Evolutionary conservation across 2,888 invertebrate species (phyloP), one percentile per base, ranked within the genome.

Genomic region (Ganaspis brasiliensis): DNA sequence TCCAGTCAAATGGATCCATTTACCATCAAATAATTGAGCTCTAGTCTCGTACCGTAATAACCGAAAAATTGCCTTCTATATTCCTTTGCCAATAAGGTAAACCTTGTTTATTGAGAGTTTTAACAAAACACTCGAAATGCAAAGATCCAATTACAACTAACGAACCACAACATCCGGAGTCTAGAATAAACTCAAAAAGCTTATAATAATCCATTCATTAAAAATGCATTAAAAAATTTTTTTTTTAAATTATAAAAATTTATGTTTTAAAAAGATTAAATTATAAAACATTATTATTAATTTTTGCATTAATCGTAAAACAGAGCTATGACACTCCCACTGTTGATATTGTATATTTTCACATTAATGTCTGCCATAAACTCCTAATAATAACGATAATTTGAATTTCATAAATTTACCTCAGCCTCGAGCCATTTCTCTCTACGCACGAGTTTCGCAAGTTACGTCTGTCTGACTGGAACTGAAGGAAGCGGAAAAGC

Each of bases 361-460:
- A 75, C 79, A 75, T 81, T 85, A 81, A 85, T 77, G 82, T 73
- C 78, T 75, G 59, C 79, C 81, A 79, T 86, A 85, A 86, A 86
- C 80, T 83, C 81, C 73, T 57, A 63, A 76, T 86, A 86, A 85
- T 85, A 84, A 84, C 80, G 85, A 85, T 85, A 81, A 85, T 86
- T 82, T 81, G 79, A 81, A 82, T 83, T 83, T 83, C 85, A 82
- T 85, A 82, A 82, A 82, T 81, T 79, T 77, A 40, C 74, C 56
- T 74, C 79, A 56, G 76, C 76, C 77, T 75, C 70, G n/a, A 78
- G 78, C 74, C 61, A 71, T 75, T 72, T 75, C 78, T 52, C 52
- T 55, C 72, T 45, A 79, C 74, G 79, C 81, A 79, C 81, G 81
- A 83, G 77, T 79, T 82, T 73, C 16, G 74, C 70, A 79, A 81